These are phyloP conservation scores for Anhinga anhinga DNA, from an alignment of 2,113 vertebrate genomes.

Conservation along the genomic window DNA sequence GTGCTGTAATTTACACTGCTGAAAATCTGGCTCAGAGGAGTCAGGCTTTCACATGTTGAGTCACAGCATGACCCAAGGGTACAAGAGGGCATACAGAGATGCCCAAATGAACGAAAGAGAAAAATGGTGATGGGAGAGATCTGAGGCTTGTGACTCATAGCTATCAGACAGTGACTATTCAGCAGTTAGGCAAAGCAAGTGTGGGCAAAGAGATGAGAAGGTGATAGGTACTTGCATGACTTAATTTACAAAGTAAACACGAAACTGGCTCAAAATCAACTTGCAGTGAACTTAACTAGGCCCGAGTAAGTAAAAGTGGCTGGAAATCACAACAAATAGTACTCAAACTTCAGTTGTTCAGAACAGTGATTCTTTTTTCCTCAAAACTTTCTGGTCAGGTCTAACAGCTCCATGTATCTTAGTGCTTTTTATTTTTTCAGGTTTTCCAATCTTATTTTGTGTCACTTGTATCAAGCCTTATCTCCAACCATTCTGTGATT, in stretches of 20 bases:
- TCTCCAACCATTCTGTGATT: no score
- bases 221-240: neutral
- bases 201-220: neutral
- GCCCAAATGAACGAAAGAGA: neutral
- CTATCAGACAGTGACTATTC: neutral
- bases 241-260: neutral
- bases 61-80: rapidly evolving
- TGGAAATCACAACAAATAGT: neutral
- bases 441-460: neutral
- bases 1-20: neutral
- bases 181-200: neutral
- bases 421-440: neutral
- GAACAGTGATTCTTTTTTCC: neutral
- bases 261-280: neutral
- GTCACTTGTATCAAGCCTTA: neutral
- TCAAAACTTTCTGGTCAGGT: neutral
- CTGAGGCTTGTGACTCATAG: rapidly evolving
- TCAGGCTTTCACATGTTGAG: rapidly evolving
- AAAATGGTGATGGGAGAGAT: neutral
- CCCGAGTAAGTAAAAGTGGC: neutral
- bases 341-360: neutral
- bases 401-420: neutral
- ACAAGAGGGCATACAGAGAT: neutral
- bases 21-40: neutral
- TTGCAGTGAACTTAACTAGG: neutral